These are phyloP conservation scores for Synergus laeviventris DNA, from an alignment of 2,888 invertebrate genomes.

Conservation along the genomic window DNA sequence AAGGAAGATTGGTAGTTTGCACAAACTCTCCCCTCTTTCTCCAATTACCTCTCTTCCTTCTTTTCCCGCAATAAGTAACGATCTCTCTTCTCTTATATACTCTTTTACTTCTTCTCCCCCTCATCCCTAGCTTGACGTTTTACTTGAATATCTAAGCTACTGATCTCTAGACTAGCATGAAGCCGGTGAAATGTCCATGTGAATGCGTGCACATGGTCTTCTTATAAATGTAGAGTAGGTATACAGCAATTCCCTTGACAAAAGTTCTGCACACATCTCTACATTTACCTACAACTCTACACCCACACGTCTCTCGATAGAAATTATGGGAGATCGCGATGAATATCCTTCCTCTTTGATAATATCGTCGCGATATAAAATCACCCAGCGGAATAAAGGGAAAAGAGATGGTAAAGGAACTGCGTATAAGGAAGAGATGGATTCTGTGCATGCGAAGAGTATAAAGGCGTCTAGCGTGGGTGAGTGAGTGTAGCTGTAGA, in stretches of 20 bases:
- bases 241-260: conserved; percentile 54
- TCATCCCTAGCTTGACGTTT: conserved; percentile 23
- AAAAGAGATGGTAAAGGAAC: neutral
- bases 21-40: conserved; percentile 42
- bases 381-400: conserved; percentile 45
- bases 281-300: conserved; percentile 38
- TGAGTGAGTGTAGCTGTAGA: conserved; percentile 49
- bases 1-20: conserved; percentile 52
- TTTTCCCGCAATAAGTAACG: conserved; percentile 51
- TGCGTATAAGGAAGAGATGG: neutral
- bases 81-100: conserved; percentile 15
- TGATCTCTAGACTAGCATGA: conserved; percentile 52
- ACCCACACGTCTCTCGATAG: conserved; percentile 56
- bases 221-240: too few species aligned
- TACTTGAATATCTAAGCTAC: conserved; percentile 57
- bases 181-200: conserved; percentile 13
- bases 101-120: conserved; percentile 7
- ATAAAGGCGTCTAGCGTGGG: conserved; percentile 34
- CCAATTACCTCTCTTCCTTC: conserved; percentile 36
- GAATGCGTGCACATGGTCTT: conserved; percentile 35
- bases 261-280: conserved; percentile 40
- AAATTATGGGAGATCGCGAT: conserved; percentile 55
- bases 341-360: conserved; percentile 63
- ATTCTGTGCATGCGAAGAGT: conserved; percentile 5
- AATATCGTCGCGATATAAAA: conserved; percentile 59